Base-by-base conservation (phyloP, 2,888 invertebrate genomes). In the Coecobrya sp. region DNA sequence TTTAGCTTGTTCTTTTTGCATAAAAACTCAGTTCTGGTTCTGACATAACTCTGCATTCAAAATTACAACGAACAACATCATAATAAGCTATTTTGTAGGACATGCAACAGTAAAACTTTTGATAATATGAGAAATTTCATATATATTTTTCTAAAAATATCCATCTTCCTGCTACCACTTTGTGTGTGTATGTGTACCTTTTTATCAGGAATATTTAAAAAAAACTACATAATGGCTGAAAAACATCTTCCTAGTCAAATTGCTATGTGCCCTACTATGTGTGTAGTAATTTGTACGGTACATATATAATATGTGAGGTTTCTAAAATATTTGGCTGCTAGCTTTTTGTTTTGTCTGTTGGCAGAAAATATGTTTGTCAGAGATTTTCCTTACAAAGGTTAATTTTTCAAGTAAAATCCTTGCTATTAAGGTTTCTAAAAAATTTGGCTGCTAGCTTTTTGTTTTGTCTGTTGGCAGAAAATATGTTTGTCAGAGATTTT, bases 81-180 rank as follows among this genome's bases (percentile, higher is more conserved):
- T n/a, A 70, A 25, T 76, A 49, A 13, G n/a, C 42, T 73, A 27
- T 30, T 59, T 62, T 82, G 82, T 82, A 82, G 82, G 82, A 82
- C 82, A 82, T 82, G 82, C 25, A 82, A 82, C 82, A 82, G 82
- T 82, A 82, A 70, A 42, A 79, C 27, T 79, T 79, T 49, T 70
- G 42, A 30, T n/a, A 62, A 36, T 59, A 45, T 62, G 59, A 42
- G 62, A 82, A 82, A 59, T 62, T 82, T 62, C 22, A 79, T 62
- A 62, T 62, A 79, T 62, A 62, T 62, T 62, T 82, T 36, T 82
- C 11, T 52, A 30, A 36, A 82, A 82, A 59, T 55, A 73, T 62
- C 13, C 45, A 10, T 62, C 82, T 62, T 82, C 82, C 62, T 45
- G 73, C 73, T 81, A n/a, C 30, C 5, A 0, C 25, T 4, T 0